Base-by-base conservation (phyloP, 2,113 vertebrate genomes). In the Hiodon alosoides region DNA sequence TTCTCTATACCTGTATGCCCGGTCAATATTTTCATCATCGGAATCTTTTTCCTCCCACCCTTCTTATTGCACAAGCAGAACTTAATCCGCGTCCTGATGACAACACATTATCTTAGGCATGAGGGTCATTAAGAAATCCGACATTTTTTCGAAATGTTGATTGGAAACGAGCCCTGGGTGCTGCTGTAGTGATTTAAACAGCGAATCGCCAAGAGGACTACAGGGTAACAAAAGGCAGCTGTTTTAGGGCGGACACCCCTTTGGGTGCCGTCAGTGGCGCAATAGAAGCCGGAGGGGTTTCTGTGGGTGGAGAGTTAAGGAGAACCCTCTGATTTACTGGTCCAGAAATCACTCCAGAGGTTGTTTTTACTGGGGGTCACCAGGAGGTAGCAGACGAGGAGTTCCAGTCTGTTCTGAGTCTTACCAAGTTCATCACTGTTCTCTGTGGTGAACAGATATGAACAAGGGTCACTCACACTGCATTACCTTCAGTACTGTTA, bases 171-270 rank as follows among this genome's bases (percentile, higher is more conserved):
- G 14, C 13, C 13, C 50, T 53, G 53, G 31, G 16, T 74, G 55
- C 16, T 7, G 54, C 62, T 74, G 52, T 31, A 14, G 17, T 52
- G 73, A 55, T 68, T 31, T 75, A 48, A 3, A 46, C 46, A 17
- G 11, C 46, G 72, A 58, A 53, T 7, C 31, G 47, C 4, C 48
- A 13, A 14, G 53, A 31, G 0, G 9, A 61, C 16, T 11, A 48
- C n/a, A n/a, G 14, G 64, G 50, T 64, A 62, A 64, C 50, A 52
- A 73, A 73, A 64, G 60, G 58, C 59, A 73, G 59, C 47, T 73
- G 69, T 54, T 47, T 2, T 11, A 17, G 62, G 62, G 3, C 4
- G 62, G 17, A 31, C 3, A 5, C 17, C 60, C 60, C 60, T 17
- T 7, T 2, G 64, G 64, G 64, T 47, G 31, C 31, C 9, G 46